Conservation (phyloP, 2,113 vertebrate genomes). For the Atractosteus spatula region DNA sequence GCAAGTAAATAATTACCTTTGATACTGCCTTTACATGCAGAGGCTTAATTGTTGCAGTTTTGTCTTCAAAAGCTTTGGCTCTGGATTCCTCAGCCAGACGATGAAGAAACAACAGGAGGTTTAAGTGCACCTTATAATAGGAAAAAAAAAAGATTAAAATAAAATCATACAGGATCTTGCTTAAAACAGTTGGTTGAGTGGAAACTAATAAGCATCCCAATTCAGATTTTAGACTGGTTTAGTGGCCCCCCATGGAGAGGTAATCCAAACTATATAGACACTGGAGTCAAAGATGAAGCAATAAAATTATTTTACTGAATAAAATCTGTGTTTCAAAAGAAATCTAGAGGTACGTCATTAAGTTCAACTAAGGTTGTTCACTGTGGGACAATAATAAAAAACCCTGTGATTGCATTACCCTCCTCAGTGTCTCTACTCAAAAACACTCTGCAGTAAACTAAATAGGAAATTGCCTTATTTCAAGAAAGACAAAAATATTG, state of each 20-base stretch:
- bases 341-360: no score
- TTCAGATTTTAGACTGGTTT: neutral
- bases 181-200: no score
- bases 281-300: neutral
- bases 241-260: neutral
- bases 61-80: conserved; percentile 59
- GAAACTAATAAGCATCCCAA: no score
- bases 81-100: conserved; percentile 68
- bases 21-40: conserved; percentile 59
- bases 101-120: conserved; percentile 65
- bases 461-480: no score
- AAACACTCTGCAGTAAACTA: no score
- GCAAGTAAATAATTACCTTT: conserved; percentile 58
- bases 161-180: no score
- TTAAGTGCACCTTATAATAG: conserved; percentile 66
- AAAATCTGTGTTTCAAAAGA: no score
- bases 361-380: no score
- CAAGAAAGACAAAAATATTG: no score
- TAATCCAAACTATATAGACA: neutral
- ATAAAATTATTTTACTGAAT: neutral
- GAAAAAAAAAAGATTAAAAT: neutral
- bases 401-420: no score
- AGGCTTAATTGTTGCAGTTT: conserved; percentile 58
- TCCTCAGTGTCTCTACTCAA: no score
- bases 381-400: no score